Evolutionary conservation across 2,797 vertebrate species (phyloP).

Genomic region (Coilia nasus): DNA sequence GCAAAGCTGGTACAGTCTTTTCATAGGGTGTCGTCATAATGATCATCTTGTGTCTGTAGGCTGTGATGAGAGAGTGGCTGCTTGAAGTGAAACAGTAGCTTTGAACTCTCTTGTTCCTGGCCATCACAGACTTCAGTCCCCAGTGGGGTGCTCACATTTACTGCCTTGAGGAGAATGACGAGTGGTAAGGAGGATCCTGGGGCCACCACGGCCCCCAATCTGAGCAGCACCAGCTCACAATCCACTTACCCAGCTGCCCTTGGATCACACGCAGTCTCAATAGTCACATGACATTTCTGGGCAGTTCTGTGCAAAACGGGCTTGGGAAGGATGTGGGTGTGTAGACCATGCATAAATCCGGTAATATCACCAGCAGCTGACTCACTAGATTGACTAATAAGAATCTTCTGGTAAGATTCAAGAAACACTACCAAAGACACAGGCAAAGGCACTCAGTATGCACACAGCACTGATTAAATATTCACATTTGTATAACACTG

Average conservation of each 20-base stretch:
- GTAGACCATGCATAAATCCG: neutral
- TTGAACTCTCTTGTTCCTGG: slow-evolving; percentile 22
- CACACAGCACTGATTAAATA: neutral
- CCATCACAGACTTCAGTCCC: neutral
- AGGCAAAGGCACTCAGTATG: too few relatives aligned
- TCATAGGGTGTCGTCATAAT: neutral
- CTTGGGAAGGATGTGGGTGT: neutral
- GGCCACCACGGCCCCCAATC: neutral
- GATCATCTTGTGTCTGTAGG: neutral
- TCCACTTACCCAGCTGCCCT: neutral
- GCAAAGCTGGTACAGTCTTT: neutral
- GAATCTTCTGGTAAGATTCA: too few relatives aligned
- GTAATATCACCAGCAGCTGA: neutral
- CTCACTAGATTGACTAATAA: too few relatives aligned
- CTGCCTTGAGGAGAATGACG: neutral
- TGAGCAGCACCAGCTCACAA: neutral
- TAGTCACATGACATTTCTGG: neutral
- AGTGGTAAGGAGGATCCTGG: neutral
- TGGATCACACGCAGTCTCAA: neutral
- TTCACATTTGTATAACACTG: neutral
- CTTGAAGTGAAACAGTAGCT: slow-evolving; percentile 3
- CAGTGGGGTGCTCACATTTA: neutral
- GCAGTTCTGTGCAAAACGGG: neutral
- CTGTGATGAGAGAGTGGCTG: neutral
- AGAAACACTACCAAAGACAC: too few relatives aligned